Percentiles rank a stretch among this genome's conserved stretches.
Evolutionary conservation across 2,113 vertebrate species (phyloP).

Genomic region (Mionectes macconnelli): DNA sequence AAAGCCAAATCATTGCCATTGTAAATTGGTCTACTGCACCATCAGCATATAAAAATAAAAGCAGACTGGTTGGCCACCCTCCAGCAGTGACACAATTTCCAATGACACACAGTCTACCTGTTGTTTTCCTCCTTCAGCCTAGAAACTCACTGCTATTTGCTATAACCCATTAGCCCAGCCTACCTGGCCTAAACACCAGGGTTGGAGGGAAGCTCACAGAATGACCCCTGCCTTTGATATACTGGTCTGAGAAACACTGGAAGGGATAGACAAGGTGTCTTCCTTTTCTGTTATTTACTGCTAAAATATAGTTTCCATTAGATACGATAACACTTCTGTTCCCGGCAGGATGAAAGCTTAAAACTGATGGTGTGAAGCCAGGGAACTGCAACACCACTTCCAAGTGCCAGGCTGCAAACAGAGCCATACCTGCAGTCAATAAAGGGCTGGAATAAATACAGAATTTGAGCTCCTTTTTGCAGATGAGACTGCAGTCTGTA

Average conservation of each 20-base stretch:
- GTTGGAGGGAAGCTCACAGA: background rate
- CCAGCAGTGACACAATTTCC: background rate
- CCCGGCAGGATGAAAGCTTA: background rate
- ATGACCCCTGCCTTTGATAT: background rate
- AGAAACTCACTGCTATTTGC: background rate
- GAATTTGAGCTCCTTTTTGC: background rate
- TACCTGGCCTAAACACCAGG: background rate
- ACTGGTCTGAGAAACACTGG: background rate
- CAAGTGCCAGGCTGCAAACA: background rate
- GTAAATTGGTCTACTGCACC: background rate
- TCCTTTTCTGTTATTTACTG: background rate
- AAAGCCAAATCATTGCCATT: background rate
- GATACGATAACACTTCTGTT: background rate
- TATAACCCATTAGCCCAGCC: background rate
- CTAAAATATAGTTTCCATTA: conserved; percentile 2
- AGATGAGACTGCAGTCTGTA: too few relatives aligned
- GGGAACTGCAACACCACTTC: background rate
- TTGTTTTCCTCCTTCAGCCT: background rate
- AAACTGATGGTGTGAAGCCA: background rate
- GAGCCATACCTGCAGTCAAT: background rate
- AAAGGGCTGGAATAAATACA: background rate
- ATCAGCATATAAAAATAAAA: background rate
- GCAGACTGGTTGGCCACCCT: background rate
- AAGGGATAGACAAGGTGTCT: background rate
- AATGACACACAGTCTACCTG: background rate